Evolutionary conservation across 2,797 vertebrate species (phyloP).

Genomic region (Sandelia bainsii): DNA sequence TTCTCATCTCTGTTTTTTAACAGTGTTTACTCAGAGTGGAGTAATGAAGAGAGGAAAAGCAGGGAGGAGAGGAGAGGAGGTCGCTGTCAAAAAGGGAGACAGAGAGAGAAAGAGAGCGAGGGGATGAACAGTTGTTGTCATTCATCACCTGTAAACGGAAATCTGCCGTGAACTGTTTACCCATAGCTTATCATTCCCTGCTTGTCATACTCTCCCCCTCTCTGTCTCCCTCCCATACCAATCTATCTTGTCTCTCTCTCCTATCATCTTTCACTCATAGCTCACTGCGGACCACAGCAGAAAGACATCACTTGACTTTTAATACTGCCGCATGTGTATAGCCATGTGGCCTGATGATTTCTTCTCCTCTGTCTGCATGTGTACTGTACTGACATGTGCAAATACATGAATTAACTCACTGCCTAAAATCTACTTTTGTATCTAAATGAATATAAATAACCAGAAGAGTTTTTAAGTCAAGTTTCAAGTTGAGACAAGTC

Average conservation of each 20-base stretch:
- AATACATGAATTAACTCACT: background rate
- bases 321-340: conserved; percentile 53
- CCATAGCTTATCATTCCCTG: conserved; percentile 76
- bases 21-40: conserved; percentile 67
- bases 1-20: conserved; percentile 59
- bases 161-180: conserved; percentile 81
- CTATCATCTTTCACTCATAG: conserved; percentile 77
- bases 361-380: conserved; percentile 1
- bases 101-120: conserved; percentile 40
- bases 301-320: conserved; percentile 76
- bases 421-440: background rate
- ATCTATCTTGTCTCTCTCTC: conserved; percentile 67
- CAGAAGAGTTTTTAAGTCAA: background rate
- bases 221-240: conserved; percentile 50
- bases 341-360: conserved; percentile 8
- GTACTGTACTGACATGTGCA: background rate
- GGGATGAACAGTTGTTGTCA: conserved; percentile 75
- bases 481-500: background rate
- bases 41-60: conserved; percentile 60
- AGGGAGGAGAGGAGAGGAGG: conserved; percentile 21
- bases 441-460: background rate
- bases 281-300: conserved; percentile 60
- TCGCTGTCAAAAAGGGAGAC: conserved; percentile 43
- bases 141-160: conserved; percentile 80
- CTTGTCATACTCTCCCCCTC: conserved; percentile 63